phyloP scores from a whole-genome alignment of 2,113 vertebrate species.

The Saccopteryx bilineata region DNA sequence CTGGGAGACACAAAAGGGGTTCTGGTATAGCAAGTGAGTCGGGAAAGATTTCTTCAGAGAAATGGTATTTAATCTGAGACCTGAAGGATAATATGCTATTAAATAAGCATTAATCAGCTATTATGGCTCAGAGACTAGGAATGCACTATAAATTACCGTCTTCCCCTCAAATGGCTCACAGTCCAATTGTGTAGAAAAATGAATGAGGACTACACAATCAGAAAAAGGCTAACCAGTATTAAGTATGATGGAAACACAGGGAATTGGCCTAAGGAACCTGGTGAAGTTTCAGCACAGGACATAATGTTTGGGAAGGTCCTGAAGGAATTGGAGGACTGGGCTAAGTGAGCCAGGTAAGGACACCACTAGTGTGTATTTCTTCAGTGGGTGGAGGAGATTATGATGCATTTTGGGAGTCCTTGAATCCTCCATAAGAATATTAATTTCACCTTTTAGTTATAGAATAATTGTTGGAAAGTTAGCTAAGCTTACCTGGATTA shows the following conservation, averaged over 20 bases:
- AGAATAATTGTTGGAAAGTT: background rate
- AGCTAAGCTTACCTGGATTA: background rate
- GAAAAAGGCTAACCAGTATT: background rate
- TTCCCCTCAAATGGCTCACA: background rate
- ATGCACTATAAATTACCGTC: background rate
- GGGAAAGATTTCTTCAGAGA: background rate
- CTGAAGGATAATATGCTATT: background rate
- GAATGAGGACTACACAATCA: background rate
- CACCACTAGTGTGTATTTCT: background rate
- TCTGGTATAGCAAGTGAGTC: background rate
- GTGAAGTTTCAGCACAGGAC: background rate
- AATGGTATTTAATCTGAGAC: background rate
- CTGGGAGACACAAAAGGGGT: background rate
- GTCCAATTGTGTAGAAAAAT: background rate
- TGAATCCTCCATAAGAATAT: background rate
- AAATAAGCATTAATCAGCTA: background rate
- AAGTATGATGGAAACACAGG: background rate
- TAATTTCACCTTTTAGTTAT: constrained; percentile 15
- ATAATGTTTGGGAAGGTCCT: background rate
- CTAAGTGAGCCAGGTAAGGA: background rate
- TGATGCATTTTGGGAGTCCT: background rate
- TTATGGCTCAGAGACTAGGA: background rate
- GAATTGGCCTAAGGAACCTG: background rate
- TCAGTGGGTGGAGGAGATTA: background rate
- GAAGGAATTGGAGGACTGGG: background rate